Evolutionary conservation across 2,888 invertebrate species (phyloP), one percentile per base, ranked within the genome.

Genomic region (Zelleria hepariella): DNA sequence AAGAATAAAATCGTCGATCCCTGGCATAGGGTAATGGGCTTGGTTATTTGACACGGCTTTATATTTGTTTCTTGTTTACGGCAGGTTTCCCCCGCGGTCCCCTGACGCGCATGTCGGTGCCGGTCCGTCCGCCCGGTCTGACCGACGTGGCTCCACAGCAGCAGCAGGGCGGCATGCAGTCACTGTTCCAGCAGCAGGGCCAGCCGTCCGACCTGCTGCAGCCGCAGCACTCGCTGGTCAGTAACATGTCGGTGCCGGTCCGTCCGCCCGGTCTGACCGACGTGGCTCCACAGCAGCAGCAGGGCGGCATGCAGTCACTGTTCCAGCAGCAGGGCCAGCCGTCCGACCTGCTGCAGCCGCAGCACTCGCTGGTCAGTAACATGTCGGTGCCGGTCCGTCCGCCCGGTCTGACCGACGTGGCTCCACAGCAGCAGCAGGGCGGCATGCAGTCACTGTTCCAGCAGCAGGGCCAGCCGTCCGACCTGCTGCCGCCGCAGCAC

Each of bases 301-400:
- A 71, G 67, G 65, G 71, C n/a, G n/a, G n/a, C 32, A 42, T 42
- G 32, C 32, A 64, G 74, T 76, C 61, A 64, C 71, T 84, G 60
- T 83, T 84, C 73, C 69, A 68, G 60, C 74, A 72, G 64, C 67
- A 72, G 32, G 32, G 32, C 32, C 32, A 42, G 32, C 32, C 32
- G 15, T n/a, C n/a, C n/a, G 81, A 82, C 61, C 65, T 84, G 65
- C 81, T 81, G 64, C 77, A 74, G 62, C 83, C 78, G 61, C 82
- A 80, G 62, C 78, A 78, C 58, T 74, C 71, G 21, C 49, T 49
- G 49, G 71, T 71, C 42, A 67, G 66, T 61, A 15, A 2, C 2
- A 1, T 4, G 5, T n/a, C 49, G 25, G 24, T 8, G 62, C 75
- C 73, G 72, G 74, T 32, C 63, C 77, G 78, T 58, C 77, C 78